Base-by-base conservation (phyloP, 2,113 vertebrate species). In the Corythoichthys haematopterus region DNA sequence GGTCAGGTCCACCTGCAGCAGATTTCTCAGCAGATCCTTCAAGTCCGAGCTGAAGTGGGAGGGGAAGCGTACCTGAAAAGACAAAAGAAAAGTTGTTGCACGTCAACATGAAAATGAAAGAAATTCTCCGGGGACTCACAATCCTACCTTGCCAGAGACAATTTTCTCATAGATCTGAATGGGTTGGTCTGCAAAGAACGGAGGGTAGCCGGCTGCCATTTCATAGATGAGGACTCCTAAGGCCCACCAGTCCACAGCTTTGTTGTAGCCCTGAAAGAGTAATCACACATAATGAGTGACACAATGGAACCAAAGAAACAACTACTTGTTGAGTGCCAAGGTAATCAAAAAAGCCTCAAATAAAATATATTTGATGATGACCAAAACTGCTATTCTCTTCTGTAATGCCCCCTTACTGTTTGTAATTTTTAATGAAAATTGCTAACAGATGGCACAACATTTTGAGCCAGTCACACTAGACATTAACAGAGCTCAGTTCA, bases 121-220 rank as follows among this genome's bases (percentile, higher is more conserved):
- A 33, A 4, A 35, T 28, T 12, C 10, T 12, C 5, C 11, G 52
- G 28, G 3, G 20, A 33, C 9, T 9, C 20, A 36, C 12, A 33
- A 4, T 15, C 55, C 13, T 83, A 98, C 97, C 92, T 99, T 98
- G 88, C 97, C 97, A 79, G 97, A 98, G 84, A 99, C 97, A 47
- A 99, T 99, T 90, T 99, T 99, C 92, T 99, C 97, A n/a, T 99
- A 99, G 90, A 99, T 99, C 81, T 99, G 97, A 88, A 99, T 99
- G 4, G 97, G 97, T 51, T 99, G 97, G 91, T 99, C 97, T 83
- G 97, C 97, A 84, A 99, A 99, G 91, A 99, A 98, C 0, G 97
- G 97, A 53, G 97, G 97, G 76, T 99, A 99, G 70, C 97, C 97
- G 87, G 97, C 97, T 74, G 97, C 97, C 97, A 99, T 99, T 91